A percentile compares a stretch with the other conserved stretches of the same genome.
Evolutionary conservation across 2,113 vertebrate genomes (phyloP).

Genomic region (Aldabrachelys gigantea): DNA sequence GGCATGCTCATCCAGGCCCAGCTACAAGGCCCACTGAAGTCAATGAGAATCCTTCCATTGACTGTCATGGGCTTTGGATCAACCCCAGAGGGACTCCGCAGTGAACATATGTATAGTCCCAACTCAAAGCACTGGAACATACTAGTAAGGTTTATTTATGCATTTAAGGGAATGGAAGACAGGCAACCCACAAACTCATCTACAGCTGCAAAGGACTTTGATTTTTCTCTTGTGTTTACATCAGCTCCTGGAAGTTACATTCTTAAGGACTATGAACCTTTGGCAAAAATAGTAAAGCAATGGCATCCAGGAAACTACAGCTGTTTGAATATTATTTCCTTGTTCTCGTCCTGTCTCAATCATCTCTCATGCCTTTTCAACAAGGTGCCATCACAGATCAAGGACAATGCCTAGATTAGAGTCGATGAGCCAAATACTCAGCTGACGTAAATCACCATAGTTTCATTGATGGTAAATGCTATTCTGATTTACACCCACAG

Average conservation of each 20-base stretch:
- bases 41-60: neutral
- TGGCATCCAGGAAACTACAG: neutral
- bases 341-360: neutral
- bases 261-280: neutral
- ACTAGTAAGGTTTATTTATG: neutral
- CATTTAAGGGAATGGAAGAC: neutral
- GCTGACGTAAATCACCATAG: neutral
- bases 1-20: neutral
- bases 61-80: neutral
- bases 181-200: neutral
- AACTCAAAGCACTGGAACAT: neutral
- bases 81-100: neutral
- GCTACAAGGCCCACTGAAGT: neutral
- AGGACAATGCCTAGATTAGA: neutral
- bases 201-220: neutral
- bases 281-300: neutral
- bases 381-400: neutral
- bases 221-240: neutral
- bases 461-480: neutral
- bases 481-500: neutral
- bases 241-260: neutral
- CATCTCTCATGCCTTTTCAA: neutral
- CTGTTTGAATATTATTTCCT: neutral
- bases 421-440: neutral
- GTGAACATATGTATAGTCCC: neutral